Base-by-base conservation (phyloP, 2,888 invertebrate species). In the Heliconius aoede region DNA sequence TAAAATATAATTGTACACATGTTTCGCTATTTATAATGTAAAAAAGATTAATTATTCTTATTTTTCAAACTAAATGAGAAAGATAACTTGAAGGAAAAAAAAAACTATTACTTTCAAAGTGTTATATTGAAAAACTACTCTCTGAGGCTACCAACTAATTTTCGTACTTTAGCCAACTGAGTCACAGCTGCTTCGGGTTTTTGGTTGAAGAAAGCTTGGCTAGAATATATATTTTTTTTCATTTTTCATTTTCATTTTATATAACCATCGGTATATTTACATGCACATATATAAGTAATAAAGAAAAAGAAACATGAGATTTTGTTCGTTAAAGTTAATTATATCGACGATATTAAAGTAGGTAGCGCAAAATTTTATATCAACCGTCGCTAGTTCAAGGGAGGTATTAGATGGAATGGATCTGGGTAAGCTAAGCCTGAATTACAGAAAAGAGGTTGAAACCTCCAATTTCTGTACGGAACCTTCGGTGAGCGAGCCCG, bases 101-200 rank as follows among this genome's bases (percentile, higher is more conserved):
- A 1, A 40, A 7, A 32, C 18, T 55, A 58, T 60, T 36, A 71
- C 55, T 71, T 60, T 71, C 32, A 32, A 71, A 71, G 58, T 71
- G 32, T 58, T 24, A 71, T 60, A 71, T 71, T 58, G 58, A 58
- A 71, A 71, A 71, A 71, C 71, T 24, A 24, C 15, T 32, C 8
- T 55, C 58, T 60, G 58, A n/a, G 26, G 71, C 24, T 21, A 58
- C 8, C 36, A 71, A 58, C 71, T 71, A 58, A 30, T 71, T 71
- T 71, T 60, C 60, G 71, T 36, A 58, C 71, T 32, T 18, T 13
- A 55, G 30, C 69, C 69, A 68, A 15, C 24, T 8, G n/a, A 28
- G 69, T 51, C 55, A 21, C 55, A 69, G 46, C 69, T 69, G 69
- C 15, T 69, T 30, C 69, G 51, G 11, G 24, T 18, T n/a, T n/a